Evolutionary conservation across 2,113 vertebrate species (phyloP), one percentile per base, ranked within the genome.

Genomic region (Tonatia bakeri): DNA sequence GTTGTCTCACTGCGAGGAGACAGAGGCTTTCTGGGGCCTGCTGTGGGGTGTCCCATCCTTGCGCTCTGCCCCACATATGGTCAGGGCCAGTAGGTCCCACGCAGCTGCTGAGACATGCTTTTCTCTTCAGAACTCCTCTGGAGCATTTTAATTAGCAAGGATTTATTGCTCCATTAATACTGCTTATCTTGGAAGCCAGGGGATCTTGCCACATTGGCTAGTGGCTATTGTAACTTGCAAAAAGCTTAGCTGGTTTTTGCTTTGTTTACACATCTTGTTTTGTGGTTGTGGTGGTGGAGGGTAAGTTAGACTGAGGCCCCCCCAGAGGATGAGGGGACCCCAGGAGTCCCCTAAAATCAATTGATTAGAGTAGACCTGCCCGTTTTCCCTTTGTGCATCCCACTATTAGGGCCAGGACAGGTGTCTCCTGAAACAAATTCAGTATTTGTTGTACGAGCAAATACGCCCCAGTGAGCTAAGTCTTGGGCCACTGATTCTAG

Each of bases 51-150:
- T 75, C 70, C 2, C 6, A 10, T 36, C 76, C 54, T 83, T 12
- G 6, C 1, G 0, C 24, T 45, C 0, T n/a, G 10, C 40, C 15
- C 33, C 24, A 6, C 19, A 5, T 17, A 10, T 14, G 4, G 33
- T n/a, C 2, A 0, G 59, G 82, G 47, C 52, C 54, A 4, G 31
- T 36, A 77, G 79, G 43, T 19, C 4, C 3, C 43, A 38, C 0
- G 1, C 11, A 11, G 75, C 65, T 59, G 20, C 70, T 45, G 52
- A 69, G 43, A 33, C 45, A 79, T 72, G 43, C 82, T 31, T 72
- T 38, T 83, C 33, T 82, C 87, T 54, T 61, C 6, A 24, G 40
- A 40, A 43, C 15, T 24, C 31, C 26, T 64, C 50, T 47, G 70
- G 75, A 79, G 72, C 33, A 19, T 80, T 84, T 93, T 75, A 72